These are phyloP conservation scores for Nyctereutes procyonoides DNA, from an alignment of 2,113 vertebrate genomes.

Conservation along the genomic window DNA sequence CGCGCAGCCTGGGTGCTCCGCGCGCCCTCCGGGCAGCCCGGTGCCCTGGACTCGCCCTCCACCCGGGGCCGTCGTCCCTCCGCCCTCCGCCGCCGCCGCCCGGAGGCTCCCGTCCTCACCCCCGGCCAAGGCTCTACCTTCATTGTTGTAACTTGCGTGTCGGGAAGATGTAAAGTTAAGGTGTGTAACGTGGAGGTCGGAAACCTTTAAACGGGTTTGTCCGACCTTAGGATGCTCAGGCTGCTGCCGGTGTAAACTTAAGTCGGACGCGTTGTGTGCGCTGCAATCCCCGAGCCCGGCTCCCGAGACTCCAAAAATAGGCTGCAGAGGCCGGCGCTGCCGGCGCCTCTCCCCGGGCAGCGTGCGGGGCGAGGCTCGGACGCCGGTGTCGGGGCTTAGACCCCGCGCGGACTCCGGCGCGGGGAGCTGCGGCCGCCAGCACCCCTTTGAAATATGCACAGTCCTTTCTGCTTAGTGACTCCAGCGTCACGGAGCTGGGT, in stretches of 20 bases:
- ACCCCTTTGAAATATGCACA: constrained; percentile 45
- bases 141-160: background rate
- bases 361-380: too few species aligned
- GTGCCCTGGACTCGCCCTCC: background rate
- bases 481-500: constrained; percentile 29
- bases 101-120: background rate
- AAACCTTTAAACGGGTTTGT: constrained; percentile 33
- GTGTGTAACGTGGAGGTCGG: background rate
- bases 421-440: constrained; percentile 13
- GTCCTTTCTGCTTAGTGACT: constrained; percentile 67
- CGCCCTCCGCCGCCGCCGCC: background rate
- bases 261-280: constrained; percentile 43
- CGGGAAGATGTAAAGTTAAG: constrained; percentile 11
- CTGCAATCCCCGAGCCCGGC: constrained; percentile 52
- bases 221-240: background rate
- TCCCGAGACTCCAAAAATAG: constrained; percentile 76
- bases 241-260: constrained; percentile 50
- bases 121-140: background rate
- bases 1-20: background rate
- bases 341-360: too few species aligned
- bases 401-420: too few species aligned
- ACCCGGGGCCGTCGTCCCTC: background rate
- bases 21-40: background rate
- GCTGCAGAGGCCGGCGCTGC: background rate
- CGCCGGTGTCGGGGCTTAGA: too few species aligned